Conservation (phyloP, 1,140 invertebrate genomes). For the Melipona quadrifasciata region DNA sequence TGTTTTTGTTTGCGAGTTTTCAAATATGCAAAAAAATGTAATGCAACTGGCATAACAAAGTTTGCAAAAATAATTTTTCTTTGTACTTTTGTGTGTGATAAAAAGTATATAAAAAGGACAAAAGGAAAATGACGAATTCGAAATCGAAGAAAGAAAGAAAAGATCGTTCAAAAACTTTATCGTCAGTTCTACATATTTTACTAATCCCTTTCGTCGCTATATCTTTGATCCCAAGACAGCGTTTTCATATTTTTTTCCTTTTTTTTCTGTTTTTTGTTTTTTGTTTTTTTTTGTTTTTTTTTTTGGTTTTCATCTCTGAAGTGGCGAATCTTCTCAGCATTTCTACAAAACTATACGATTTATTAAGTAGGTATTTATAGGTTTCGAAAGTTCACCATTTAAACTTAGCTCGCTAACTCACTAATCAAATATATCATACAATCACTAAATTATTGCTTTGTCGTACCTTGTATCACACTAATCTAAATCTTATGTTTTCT, state of each 20-base stretch:
- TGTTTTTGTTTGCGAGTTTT: background rate
- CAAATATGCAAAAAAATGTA: background rate
- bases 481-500: slow-evolving; percentile 74
- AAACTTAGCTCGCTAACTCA: slow-evolving; percentile 75
- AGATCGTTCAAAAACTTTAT: slow-evolving; percentile 12
- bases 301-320: slow-evolving; percentile 52
- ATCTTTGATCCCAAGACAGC: slow-evolving; percentile 53
- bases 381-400: slow-evolving; percentile 76
- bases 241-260: slow-evolving; percentile 39
- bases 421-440: slow-evolving; percentile 81
- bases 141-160: background rate
- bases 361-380: slow-evolving; percentile 79
- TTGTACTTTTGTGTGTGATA: background rate
- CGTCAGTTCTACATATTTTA: slow-evolving; percentile 14
- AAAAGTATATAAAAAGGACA: background rate
- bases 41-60: background rate
- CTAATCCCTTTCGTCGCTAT: slow-evolving; percentile 31
- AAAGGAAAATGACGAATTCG: background rate
- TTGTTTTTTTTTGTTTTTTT: background rate
- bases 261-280: background rate
- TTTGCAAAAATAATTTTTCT: background rate
- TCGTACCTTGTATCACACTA: slow-evolving; percentile 82
- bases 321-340: slow-evolving; percentile 65
- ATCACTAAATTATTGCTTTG: slow-evolving; percentile 83
- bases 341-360: slow-evolving; percentile 82